Evolutionary conservation across 2,113 vertebrate species (phyloP), one percentile per base, ranked within the genome.

Genomic region (Cyprinodon tularosa): DNA sequence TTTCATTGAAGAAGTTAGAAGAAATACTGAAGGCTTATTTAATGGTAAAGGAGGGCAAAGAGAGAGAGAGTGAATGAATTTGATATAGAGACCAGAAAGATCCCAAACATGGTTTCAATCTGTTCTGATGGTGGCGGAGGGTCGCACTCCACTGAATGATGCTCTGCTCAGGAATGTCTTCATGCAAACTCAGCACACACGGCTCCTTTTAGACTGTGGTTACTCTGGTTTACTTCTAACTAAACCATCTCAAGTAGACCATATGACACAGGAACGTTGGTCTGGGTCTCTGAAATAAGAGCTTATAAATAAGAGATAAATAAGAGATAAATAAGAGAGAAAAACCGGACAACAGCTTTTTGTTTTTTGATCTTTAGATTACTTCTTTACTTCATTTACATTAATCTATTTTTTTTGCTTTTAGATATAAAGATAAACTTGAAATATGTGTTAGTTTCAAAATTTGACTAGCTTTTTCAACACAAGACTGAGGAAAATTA

Each of bases 161-260:
- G 85, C 87, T 90, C 65, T 72, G 64, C 80, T 74, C 74, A 80
- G 89, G 89, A 91, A 90, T 92, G 84, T 78, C 68, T 86, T 84
- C 66, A 1, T 47, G 86, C 78, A 79, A 66, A 74, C 76, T 70
- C 73, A 72, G 81, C 83, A 86, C 90, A 92, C 87, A 84, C 84
- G 75, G 91, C 84, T 89, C 84, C 85, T 64, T 93, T 94, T 92
- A 91, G 76, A 80, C 66, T 89, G 89, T 74, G 88, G 91, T 91
- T 86, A 80, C 79, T 68, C 82, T 84, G 86, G 86, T 91, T 92
- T 84, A 68, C 65, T 76, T 90, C 82, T 77, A 83, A 74, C 71
- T 78, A 90, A 86, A 79, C 82, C 85, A 83, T 84, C 81, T 83
- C 81, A 80, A 75, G 86, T 71, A 81, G 66, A 68, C 76, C 80